These are phyloP conservation scores for Serripes groenlandicus DNA, from an alignment of 2,888 invertebrate species.

Conservation along the genomic window DNA sequence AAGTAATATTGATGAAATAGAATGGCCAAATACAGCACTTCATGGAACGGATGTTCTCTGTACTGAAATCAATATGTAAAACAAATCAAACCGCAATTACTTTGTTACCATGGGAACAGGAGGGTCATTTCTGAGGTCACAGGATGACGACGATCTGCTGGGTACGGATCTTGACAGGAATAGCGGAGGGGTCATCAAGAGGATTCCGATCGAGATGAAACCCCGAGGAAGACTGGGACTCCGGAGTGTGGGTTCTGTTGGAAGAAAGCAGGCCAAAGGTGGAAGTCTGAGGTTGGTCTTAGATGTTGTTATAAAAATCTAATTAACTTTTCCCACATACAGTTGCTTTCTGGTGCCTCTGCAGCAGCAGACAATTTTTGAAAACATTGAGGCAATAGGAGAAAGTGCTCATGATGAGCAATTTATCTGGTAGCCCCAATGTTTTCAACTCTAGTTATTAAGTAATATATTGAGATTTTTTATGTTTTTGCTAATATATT, in stretches of 20 bases:
- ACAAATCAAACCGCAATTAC: no score
- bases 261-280: slow-evolving; percentile 82
- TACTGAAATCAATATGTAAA: no score
- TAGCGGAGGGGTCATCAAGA: slow-evolving; percentile 84
- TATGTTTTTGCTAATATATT: no score
- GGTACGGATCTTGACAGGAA: slow-evolving; percentile 81
- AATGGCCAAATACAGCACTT: no score
- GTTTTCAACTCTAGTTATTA: no score
- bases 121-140: slow-evolving; percentile 81
- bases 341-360: background rate
- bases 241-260: slow-evolving; percentile 81
- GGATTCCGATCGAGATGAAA: slow-evolving; percentile 85
- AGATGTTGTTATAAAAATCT: background rate
- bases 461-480: no score
- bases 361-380: background rate
- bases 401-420: background rate
- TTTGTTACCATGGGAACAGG: slow-evolving; percentile 84
- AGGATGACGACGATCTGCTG: slow-evolving; percentile 85
- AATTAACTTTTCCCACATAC: background rate
- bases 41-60: no score
- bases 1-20: no score
- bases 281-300: slow-evolving; percentile 68
- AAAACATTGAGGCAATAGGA: background rate
- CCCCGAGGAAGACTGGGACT: slow-evolving; percentile 84
- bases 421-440: no score